These are phyloP conservation scores for Neuroterus valhalla DNA, from an alignment of 1,140 invertebrate genomes.

Conservation along the genomic window DNA sequence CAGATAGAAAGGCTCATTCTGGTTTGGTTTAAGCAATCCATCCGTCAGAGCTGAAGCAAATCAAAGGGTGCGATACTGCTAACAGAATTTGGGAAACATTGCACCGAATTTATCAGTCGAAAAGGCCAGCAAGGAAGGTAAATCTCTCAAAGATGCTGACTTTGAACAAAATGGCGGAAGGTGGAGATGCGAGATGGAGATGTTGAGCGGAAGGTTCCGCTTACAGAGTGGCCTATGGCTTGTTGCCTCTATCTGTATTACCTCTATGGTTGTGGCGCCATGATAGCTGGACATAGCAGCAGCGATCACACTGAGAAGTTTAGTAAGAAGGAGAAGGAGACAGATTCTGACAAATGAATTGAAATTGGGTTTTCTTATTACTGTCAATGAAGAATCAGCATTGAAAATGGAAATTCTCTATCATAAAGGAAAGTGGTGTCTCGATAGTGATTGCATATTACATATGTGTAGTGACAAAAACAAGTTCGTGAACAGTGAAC, in stretches of 20 bases:
- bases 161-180: conserved; percentile 3
- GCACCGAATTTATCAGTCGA: not conserved
- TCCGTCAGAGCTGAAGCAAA: no score
- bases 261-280: no score
- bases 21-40: not conserved
- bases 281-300: not conserved
- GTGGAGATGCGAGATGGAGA: not conserved
- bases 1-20: not conserved
- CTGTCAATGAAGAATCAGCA: not conserved
- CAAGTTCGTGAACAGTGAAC: not conserved
- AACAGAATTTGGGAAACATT: not conserved
- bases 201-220: no score
- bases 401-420: not conserved
- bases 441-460: not conserved
- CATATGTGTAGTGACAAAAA: not conserved
- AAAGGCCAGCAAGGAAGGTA: not conserved
- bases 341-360: not conserved
- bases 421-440: not conserved
- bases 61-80: conserved; percentile 7
- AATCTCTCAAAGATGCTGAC: not conserved
- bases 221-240: no score
- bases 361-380: not conserved
- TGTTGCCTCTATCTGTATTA: no score
- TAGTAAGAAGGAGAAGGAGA: not conserved
- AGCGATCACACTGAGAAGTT: not conserved